A percentile compares a stretch with the other conserved stretches of the same genome.
Evolutionary conservation across 2,797 vertebrate genomes (phyloP).

Genomic region (Urocyon cinereoargenteus): DNA sequence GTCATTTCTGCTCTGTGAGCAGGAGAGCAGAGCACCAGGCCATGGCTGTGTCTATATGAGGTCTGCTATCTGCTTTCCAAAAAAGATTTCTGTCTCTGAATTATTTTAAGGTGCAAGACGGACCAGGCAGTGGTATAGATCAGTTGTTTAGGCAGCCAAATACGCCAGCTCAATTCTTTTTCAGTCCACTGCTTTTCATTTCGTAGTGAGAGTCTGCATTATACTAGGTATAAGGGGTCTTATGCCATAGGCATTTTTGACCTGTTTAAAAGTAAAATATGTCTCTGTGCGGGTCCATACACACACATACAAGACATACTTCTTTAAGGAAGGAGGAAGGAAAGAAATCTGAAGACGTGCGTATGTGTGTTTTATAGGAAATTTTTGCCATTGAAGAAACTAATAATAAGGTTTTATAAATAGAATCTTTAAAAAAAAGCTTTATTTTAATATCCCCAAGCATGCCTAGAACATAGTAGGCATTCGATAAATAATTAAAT

Average conservation of each 20-base stretch:
- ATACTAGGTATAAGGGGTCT: background rate
- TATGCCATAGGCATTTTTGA: background rate
- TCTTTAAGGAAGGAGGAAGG: background rate
- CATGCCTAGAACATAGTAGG: background rate
- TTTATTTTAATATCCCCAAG: slow-evolving; percentile 43
- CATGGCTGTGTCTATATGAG: background rate
- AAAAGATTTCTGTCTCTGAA: background rate
- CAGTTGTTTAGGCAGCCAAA: background rate
- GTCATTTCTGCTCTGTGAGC: background rate
- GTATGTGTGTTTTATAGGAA: background rate
- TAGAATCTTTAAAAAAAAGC: background rate
- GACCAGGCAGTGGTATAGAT: background rate
- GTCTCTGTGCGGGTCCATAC: background rate
- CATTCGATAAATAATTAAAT: background rate
- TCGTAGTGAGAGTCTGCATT: background rate
- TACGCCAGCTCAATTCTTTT: background rate
- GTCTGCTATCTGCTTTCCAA: background rate
- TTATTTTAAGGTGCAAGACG: background rate
- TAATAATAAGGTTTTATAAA: slow-evolving; percentile 21
- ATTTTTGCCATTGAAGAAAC: slow-evolving; percentile 10
- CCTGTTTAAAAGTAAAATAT: slow-evolving; percentile 27
- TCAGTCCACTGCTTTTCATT: background rate
- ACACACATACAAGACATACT: background rate
- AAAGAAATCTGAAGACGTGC: background rate
- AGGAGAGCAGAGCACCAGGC: background rate